Base-by-base conservation (phyloP, 1,140 invertebrate genomes). In the Kradibia gibbosae region DNA sequence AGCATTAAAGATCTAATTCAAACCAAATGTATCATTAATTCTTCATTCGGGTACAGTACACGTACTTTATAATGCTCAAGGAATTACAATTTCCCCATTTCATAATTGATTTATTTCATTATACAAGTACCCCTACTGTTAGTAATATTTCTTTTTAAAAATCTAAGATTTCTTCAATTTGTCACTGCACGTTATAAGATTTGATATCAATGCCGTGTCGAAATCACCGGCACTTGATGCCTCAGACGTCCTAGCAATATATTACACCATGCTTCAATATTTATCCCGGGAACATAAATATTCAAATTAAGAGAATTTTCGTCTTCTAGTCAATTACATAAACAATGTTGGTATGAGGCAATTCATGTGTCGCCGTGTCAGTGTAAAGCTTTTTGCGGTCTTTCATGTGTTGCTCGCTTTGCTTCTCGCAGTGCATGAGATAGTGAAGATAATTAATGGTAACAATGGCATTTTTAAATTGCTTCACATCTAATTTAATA, bases 241-340 rank as follows among this genome's bases (percentile, higher is more conserved):
- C 34, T 7, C 20, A 25, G n/a, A 70, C 36, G 1, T 70, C 28
- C 42, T 70, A 25, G 36, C 22, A 70, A 70, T 45, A 25, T 25
- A 45, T 70, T 70, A n/a, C 39, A 39, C 39, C 42, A 65, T 17
- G 60, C 7, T 36, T 11, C 60, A 25, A 45, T 45, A 34, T 70
- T 2, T 11, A 3, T 34, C 20, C n/a, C 36, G 36, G 1, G 25
- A 5, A n/a, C 39, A 34, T n/a, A 77, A 11, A 65, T 77, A 65
- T 77, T 77, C 45, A 62, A 77, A 77, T 77, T 36, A 45, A 42
- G 55, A 31, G 57, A 77, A 77, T 77, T 65, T 77, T 60, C 73
- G 73, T 76, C 73, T 42, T 36, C 36, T 2, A 62, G 55, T 62
- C 53, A 76, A 76, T 76, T 76, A 62, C 73, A 39, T 13, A 42